A percentile compares a stretch with the other conserved stretches of the same genome.
phyloP scores from a whole-genome alignment of 1,140 invertebrate genomes.

The Sipha flava region DNA sequence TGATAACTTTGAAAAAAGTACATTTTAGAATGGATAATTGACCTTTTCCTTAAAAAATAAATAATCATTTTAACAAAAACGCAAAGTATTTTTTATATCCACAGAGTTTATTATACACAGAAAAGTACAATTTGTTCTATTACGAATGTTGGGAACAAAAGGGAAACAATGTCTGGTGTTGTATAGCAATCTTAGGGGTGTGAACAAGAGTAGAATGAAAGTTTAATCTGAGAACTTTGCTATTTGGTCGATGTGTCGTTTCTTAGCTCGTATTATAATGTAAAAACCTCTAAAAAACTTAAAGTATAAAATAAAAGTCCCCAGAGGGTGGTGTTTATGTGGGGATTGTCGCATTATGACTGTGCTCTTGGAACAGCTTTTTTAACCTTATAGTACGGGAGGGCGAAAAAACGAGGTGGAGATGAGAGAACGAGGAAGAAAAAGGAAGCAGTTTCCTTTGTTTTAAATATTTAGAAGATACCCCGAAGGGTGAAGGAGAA shows the following conservation, averaged over 20 bases:
- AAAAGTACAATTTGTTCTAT: conserved; percentile 27
- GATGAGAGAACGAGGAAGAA: neutral
- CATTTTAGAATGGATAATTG: conserved; percentile 22
- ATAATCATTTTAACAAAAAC: conserved; percentile 3
- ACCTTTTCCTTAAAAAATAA: conserved; percentile 2
- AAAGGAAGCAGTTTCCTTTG: conserved; percentile 27
- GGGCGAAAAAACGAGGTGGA: neutral
- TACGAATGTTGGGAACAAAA: conserved; percentile 22
- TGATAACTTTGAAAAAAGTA: neutral
- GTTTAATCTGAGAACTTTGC: conserved; percentile 33
- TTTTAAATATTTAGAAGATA: conserved; percentile 33
- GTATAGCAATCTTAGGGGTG: conserved; percentile 23
- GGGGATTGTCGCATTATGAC: conserved; percentile 33
- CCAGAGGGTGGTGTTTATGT: conserved; percentile 31
- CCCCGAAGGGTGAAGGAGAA: conserved; percentile 26
- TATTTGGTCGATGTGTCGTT: conserved; percentile 31
- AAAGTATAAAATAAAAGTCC: conserved; percentile 33
- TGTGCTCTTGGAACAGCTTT: conserved; percentile 27
- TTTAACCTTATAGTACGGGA: conserved; percentile 22
- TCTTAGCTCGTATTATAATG: conserved; percentile 31
- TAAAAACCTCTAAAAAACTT: conserved; percentile 33
- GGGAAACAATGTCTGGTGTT: conserved; percentile 1
- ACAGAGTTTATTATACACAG: neutral
- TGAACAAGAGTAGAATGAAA: conserved; percentile 32
- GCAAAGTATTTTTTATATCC: neutral